Percentiles rank a stretch among this genome's conserved stretches.
Evolutionary conservation across 2,888 invertebrate species (phyloP).

Genomic region (Penaeus monodon): DNA sequence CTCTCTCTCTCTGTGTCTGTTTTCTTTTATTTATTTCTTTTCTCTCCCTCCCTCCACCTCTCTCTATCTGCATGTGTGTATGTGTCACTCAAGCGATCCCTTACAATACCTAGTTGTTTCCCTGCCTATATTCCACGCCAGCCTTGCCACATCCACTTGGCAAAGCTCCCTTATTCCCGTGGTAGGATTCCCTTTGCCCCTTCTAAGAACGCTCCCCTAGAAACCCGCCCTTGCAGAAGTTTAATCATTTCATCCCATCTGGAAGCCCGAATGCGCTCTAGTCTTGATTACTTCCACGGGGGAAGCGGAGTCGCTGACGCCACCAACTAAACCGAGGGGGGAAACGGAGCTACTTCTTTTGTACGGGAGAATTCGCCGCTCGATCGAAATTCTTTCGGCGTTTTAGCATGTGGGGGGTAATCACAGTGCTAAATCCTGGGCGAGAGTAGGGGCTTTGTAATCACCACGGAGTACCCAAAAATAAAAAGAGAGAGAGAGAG

Average conservation of each 20-base stretch:
- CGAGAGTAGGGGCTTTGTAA: too few relatives aligned
- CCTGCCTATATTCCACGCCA: neutral
- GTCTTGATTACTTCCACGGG: slow-evolving; percentile 56
- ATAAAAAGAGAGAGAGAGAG: neutral
- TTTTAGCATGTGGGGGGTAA: too few relatives aligned
- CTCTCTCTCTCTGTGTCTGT: neutral
- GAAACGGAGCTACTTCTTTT: slow-evolving; percentile 42
- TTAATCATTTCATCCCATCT: slow-evolving; percentile 58
- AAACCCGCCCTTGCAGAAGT: slow-evolving; percentile 53
- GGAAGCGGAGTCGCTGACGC: slow-evolving; percentile 47
- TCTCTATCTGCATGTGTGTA: slow-evolving; percentile 10
- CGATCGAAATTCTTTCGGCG: too few relatives aligned
- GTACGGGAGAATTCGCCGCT: neutral
- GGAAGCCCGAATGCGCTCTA: slow-evolving; percentile 30
- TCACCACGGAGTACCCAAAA: too few relatives aligned
- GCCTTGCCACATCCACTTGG: slow-evolving; percentile 5
- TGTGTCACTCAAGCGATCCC: neutral
- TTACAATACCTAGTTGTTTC: too few relatives aligned
- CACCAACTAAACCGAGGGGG: slow-evolving; percentile 38
- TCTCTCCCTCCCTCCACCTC: neutral
- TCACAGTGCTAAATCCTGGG: too few relatives aligned
- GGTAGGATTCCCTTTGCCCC: slow-evolving; percentile 24
- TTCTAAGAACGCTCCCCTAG: slow-evolving; percentile 40
- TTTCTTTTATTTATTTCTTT: neutral
- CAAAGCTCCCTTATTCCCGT: slow-evolving; percentile 37